Conservation (phyloP, 1,140 invertebrate species). For the Vanessa atalanta region DNA sequence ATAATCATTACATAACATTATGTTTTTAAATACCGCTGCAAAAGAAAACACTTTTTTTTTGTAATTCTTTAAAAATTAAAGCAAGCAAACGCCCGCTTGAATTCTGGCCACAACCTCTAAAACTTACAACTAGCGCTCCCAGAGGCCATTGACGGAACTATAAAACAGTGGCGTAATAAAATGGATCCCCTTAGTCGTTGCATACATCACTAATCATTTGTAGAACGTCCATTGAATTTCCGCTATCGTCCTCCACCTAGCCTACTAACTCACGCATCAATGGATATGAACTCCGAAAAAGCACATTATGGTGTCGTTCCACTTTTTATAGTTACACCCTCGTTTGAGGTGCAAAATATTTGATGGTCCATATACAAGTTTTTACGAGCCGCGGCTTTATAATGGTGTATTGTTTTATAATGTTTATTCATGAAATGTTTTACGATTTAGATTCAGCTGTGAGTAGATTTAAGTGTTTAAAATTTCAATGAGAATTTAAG, state of each 20-base stretch:
- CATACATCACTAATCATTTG: slow-evolving; percentile 36
- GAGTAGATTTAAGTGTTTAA: not conserved
- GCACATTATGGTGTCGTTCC: slow-evolving; percentile 3
- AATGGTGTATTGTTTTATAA: slow-evolving; percentile 25
- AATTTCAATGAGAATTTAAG: no score
- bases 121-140: slow-evolving; percentile 69
- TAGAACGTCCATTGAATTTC: slow-evolving; percentile 11
- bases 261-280: slow-evolving; percentile 5
- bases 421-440: slow-evolving; percentile 1
- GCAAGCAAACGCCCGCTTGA: not conserved
- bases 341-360: slow-evolving; percentile 36
- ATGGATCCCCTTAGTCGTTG: slow-evolving; percentile 22
- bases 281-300: not conserved
- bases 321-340: slow-evolving; percentile 29
- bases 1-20: no score
- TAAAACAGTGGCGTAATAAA: slow-evolving; percentile 54
- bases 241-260: not conserved
- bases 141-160: slow-evolving; percentile 65
- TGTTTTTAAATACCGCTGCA: no score
- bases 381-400: slow-evolving; percentile 32
- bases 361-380: slow-evolving; percentile 32
- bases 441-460: not conserved
- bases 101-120: slow-evolving; percentile 44
- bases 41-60: no score
- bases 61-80: no score